Conservation (phyloP, 2,113 vertebrate genomes). For the Amphiprion percula region DNA sequence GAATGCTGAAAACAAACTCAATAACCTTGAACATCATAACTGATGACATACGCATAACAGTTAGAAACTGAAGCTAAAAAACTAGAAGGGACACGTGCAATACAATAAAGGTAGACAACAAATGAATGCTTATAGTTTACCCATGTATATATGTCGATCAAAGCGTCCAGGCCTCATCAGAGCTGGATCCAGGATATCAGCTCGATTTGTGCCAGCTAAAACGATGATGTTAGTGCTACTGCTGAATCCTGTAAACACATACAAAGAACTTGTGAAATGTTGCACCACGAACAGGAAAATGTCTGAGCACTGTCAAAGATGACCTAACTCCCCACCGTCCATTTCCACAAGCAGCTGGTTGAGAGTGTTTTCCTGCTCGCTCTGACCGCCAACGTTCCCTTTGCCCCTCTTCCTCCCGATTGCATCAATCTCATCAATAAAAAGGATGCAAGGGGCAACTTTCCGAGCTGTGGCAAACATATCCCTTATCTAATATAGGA, state of each 20-base stretch:
- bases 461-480: conserved; percentile 92
- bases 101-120: neutral
- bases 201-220: conserved; percentile 86
- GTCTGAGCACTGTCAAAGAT: neutral
- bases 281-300: neutral
- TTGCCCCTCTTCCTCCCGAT: conserved; percentile 93
- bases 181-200: conserved; percentile 86
- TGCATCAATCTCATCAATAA: conserved; percentile 98
- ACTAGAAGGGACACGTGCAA: too few species aligned
- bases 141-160: conserved; percentile 87
- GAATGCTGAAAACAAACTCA: neutral
- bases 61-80: too few species aligned
- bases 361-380: conserved; percentile 96
- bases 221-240: conserved; percentile 84
- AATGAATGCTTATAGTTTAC: conserved; percentile 53
- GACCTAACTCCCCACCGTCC: conserved; percentile 87
- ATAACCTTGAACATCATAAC: neutral
- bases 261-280: neutral
- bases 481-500: conserved; percentile 85
- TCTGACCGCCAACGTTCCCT: conserved; percentile 91
- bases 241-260: conserved; percentile 83
- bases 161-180: conserved; percentile 86
- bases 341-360: conserved; percentile 98
- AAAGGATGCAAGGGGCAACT: conserved; percentile 96
- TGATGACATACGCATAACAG: too few species aligned